phyloP scores from a whole-genome alignment of 2,888 invertebrate genomes.

The Spisula solida region DNA sequence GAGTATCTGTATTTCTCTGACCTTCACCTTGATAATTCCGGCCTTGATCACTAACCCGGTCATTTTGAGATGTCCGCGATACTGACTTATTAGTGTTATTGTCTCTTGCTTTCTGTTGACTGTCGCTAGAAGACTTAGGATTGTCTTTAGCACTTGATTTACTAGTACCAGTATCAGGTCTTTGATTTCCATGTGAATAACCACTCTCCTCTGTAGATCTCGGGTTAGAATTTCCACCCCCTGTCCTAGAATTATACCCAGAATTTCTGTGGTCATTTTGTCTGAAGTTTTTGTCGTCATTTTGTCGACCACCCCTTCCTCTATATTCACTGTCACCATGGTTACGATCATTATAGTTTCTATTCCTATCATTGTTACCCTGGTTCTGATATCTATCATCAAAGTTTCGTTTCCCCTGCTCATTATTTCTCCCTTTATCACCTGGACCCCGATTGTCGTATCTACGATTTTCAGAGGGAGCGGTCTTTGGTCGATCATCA shows the following conservation, averaged over 20 bases:
- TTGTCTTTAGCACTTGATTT: slow-evolving; percentile 17
- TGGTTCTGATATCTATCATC: slow-evolving; percentile 53
- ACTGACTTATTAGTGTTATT: slow-evolving; percentile 3
- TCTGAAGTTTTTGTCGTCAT: slow-evolving; percentile 42
- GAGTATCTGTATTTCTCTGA: slow-evolving; percentile 11
- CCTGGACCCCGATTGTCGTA: slow-evolving; percentile 55
- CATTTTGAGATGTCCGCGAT: slow-evolving; percentile 39
- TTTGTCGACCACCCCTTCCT: slow-evolving; percentile 30
- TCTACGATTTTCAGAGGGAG: slow-evolving; percentile 47
- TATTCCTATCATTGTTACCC: slow-evolving; percentile 41
- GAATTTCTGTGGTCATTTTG: slow-evolving; percentile 28
- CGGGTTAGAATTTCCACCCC: slow-evolving; percentile 34
- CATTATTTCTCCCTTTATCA: slow-evolving; percentile 45
- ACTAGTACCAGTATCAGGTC: neutral
- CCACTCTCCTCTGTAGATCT: slow-evolving; percentile 24
- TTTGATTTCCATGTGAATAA: slow-evolving; percentile 22
- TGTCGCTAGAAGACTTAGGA: slow-evolving; percentile 1
- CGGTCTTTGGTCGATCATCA: slow-evolving; percentile 58
- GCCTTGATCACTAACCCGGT: slow-evolving; percentile 25
- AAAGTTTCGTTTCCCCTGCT: slow-evolving; percentile 46
- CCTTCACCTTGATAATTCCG: slow-evolving; percentile 37
- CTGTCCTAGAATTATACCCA: slow-evolving; percentile 39
- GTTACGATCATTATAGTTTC: slow-evolving; percentile 39
- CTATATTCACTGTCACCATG: slow-evolving; percentile 40
- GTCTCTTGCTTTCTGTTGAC: slow-evolving; percentile 24